These are phyloP conservation scores for Enteromius trimaculatus DNA, from an alignment of 2,797 vertebrate species.

Conservation along the genomic window DNA sequence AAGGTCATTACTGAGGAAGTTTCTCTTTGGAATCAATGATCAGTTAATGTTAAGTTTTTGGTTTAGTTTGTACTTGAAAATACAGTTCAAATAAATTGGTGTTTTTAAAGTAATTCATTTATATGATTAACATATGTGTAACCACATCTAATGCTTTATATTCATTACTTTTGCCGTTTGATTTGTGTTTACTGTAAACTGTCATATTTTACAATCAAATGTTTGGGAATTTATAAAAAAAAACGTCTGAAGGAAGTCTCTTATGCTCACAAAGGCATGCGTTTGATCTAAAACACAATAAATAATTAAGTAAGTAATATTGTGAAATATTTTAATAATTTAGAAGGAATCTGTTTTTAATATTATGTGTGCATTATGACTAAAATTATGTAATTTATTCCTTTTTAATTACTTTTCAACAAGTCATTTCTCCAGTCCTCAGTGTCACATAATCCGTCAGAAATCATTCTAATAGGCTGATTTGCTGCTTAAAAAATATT, in stretches of 20 bases:
- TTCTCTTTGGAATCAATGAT: neutral
- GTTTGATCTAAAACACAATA: neutral
- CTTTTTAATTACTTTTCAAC: neutral
- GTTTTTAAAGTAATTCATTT: neutral
- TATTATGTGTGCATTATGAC: neutral
- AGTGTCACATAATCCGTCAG: neutral
- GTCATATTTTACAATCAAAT: neutral
- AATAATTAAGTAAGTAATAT: neutral
- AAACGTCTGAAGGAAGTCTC: neutral
- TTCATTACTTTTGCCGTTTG: neutral
- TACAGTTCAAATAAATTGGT: neutral
- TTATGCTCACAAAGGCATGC: neutral
- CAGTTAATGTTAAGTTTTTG: neutral
- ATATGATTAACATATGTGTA: neutral
- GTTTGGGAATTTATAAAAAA: neutral
- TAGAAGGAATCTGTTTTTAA: neutral
- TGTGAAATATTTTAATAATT: neutral
- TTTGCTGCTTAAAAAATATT: neutral
- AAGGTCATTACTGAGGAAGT: neutral
- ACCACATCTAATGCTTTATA: too few species aligned
- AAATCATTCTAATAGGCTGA: constrained; percentile 1
- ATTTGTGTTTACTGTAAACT: neutral
- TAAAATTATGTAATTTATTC: neutral
- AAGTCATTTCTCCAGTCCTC: neutral
- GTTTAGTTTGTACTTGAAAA: neutral